phyloP scores from a whole-genome alignment of 2,888 invertebrate genomes.

The Plagodis dolabraria region DNA sequence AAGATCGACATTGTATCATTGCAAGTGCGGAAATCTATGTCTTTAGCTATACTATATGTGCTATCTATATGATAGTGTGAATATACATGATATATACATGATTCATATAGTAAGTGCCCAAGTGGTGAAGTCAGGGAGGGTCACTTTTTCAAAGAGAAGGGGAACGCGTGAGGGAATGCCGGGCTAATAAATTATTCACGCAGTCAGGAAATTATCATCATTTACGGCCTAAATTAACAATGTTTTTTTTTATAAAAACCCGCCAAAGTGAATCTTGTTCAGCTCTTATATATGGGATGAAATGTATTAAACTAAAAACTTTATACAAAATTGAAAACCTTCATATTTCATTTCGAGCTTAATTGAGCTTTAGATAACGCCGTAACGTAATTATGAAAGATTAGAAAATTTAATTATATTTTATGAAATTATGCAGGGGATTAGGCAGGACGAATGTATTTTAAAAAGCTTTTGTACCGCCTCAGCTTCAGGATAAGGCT shows the following conservation, averaged over 20 bases:
- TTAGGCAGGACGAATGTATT: neutral
- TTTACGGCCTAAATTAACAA: constrained; percentile 34
- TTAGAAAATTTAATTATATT: neutral
- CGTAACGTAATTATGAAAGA: constrained; percentile 1
- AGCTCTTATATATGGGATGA: neutral
- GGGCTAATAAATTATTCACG: constrained; percentile 58
- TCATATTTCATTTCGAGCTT: constrained; percentile 1
- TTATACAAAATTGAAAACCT: neutral
- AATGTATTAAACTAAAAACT: neutral
- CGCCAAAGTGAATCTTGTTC: neutral
- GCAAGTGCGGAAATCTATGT: no score
- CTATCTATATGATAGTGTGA: no score
- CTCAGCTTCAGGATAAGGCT: no score
- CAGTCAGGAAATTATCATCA: constrained; percentile 36
- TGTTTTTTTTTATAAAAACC: neutral
- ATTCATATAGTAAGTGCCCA: neutral
- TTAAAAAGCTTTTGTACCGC: neutral
- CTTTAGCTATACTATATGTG: no score
- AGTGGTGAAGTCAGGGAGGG: neutral
- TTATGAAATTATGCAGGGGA: neutral
- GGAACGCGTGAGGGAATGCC: constrained; percentile 56
- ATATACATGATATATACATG: no score
- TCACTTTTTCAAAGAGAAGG: constrained; percentile 18
- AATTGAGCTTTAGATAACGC: neutral
- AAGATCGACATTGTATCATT: no score